Evolutionary conservation across 2,888 invertebrate genomes (phyloP).

Genomic region (Thecophora atra): DNA sequence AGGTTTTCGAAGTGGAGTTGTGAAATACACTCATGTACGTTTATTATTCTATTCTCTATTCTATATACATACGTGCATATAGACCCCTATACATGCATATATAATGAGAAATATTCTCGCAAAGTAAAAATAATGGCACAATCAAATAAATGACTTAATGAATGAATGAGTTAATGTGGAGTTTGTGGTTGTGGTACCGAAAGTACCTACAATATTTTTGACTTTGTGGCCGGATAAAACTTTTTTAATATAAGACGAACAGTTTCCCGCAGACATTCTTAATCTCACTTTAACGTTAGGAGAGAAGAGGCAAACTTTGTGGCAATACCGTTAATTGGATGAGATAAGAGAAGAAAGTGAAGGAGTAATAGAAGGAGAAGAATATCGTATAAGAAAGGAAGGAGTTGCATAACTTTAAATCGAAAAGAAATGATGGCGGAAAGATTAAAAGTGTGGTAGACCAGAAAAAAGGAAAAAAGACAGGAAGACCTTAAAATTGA

Average conservation of each 20-base stretch:
- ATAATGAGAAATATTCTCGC: not conserved
- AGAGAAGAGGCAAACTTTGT: not conserved
- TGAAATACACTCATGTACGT: not conserved
- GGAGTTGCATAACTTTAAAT: too few relatives aligned
- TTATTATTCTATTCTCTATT: not conserved
- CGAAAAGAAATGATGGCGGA: too few relatives aligned
- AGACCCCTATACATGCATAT: too few relatives aligned
- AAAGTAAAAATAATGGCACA: not conserved
- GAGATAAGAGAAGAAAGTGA: not conserved
- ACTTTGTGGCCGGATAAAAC: not conserved
- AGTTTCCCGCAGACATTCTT: not conserved
- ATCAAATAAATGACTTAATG: slow-evolving; percentile 12
- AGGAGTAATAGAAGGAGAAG: too few relatives aligned
- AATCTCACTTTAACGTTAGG: not conserved
- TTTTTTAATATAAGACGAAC: not conserved
- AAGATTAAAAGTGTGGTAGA: too few relatives aligned
- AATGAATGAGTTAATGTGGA: too few relatives aligned
- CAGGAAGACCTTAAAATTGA: too few relatives aligned
- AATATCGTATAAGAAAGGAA: too few relatives aligned
- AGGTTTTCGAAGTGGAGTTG: not conserved
- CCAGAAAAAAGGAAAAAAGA: too few relatives aligned
- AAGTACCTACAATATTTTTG: too few relatives aligned
- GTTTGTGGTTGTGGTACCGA: not conserved
- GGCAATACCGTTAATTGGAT: not conserved
- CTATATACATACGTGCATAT: too few relatives aligned